phyloP scores from a whole-genome alignment of 2,888 invertebrate genomes.

The Harpalus rubripes region DNA sequence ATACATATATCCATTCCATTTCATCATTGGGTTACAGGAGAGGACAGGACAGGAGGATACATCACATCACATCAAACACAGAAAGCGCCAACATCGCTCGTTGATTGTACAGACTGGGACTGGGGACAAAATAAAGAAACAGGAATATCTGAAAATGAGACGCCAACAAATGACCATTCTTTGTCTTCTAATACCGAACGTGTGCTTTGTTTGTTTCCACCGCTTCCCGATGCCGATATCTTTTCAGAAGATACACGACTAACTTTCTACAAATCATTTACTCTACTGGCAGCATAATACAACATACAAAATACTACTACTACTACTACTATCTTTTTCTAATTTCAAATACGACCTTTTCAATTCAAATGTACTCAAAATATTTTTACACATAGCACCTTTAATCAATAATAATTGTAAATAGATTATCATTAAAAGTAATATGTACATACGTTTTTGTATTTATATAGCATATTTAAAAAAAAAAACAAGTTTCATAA shows the following conservation, averaged over 20 bases:
- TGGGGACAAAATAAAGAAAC: constrained; percentile 38
- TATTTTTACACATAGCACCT: too few species aligned
- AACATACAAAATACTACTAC: neutral
- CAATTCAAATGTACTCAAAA: too few species aligned
- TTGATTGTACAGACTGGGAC: constrained; percentile 12
- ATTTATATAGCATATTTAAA: too few species aligned
- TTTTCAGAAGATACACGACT: constrained; percentile 39
- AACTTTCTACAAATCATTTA: constrained; percentile 45
- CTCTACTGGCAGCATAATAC: neutral
- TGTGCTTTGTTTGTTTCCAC: constrained; percentile 50
- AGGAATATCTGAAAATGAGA: constrained; percentile 54
- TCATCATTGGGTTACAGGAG: neutral
- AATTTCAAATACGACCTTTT: too few species aligned
- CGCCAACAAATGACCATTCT: constrained; percentile 52
- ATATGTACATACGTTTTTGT: too few species aligned
- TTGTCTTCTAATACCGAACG: constrained; percentile 53
- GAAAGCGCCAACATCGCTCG: neutral
- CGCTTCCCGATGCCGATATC: constrained; percentile 36
- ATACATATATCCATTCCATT: constrained; percentile 40
- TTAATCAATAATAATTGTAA: too few species aligned
- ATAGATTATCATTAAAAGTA: too few species aligned
- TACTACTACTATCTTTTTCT: neutral
- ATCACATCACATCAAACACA: constrained; percentile 28
- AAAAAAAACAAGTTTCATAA: too few species aligned
- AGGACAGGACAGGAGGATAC: neutral